Base-by-base conservation (phyloP, 2,888 invertebrate species). In the Drosophila algonquin region DNA sequence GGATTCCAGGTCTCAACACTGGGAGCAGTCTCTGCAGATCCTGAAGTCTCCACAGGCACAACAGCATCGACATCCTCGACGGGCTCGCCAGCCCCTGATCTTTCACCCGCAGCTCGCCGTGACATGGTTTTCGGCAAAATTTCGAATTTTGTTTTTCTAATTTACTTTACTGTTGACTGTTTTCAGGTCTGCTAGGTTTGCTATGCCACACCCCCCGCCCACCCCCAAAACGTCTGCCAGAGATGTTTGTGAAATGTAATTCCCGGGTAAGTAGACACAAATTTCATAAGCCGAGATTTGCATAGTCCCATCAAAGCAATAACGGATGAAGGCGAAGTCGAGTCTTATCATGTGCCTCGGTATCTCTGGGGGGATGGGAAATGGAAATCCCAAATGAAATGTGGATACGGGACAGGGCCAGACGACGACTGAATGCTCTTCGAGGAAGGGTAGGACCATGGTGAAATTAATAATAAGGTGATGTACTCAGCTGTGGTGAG, bases 191-290 rank as follows among this genome's bases (percentile, higher is more conserved):
- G n/a, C n/a, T n/a, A n/a, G 14, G 5, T 7, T 12, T 3, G 24
- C 46, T 47, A 24, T 12, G 44, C 52, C 52, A 8, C n/a, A 40
- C 35, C 40, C 12, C 21, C 21, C 21, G 21, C 21, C 21, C 21
- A 18, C 21, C 21, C 21, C 3, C 21, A 2, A 18, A 21, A 27
- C 18, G 4, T 56, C 27, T n/a, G 10, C 12, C 10, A n/a, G 44
- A 60, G 65, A 65, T 73, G 45, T 53, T 73, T 68, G 14, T 77
- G 54, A 80, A 82, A 72, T 77, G 16, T 56, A 40, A 73, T 52
- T 46, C 61, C 35, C 54, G 54, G 59, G 46, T 30, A 40, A 27
- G 32, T 21, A 14, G 55, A 44, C 45, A 32, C 16, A 50, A 45
- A 57, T 48, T 57, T 53, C 48, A 50, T 35, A 32, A 54, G 63